Conservation (phyloP, 2,888 invertebrate species). For the Formica aserva region DNA sequence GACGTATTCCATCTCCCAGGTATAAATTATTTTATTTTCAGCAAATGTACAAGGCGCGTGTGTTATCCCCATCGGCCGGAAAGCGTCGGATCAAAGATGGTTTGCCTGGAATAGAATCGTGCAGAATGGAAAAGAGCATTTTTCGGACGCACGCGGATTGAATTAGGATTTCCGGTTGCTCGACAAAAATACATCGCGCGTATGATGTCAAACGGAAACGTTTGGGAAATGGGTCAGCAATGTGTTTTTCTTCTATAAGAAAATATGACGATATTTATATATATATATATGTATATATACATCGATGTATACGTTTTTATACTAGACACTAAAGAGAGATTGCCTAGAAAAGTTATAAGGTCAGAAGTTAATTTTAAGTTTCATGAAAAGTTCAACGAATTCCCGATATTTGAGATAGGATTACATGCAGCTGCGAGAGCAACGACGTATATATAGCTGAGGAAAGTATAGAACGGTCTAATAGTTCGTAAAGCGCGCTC, state of each 20-base stretch:
- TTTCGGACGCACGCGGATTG: conserved; percentile 47
- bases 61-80: conserved; percentile 34
- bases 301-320: not conserved
- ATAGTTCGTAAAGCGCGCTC: conserved; percentile 44
- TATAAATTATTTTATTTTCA: conserved; percentile 59
- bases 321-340: not conserved
- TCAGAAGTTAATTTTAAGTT: conserved; percentile 26
- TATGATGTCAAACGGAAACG: conserved; percentile 15
- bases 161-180: conserved; percentile 23
- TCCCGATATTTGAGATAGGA: not conserved
- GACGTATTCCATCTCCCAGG: conserved; percentile 61
- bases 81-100: conserved; percentile 62
- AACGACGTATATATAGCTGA: not conserved
- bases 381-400: not conserved
- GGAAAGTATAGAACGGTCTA: conserved; percentile 13
- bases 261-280: not conserved
- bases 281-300: not conserved
- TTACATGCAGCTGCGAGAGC: conserved; percentile 12
- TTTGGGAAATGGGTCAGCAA: not conserved
- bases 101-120: conserved; percentile 7
- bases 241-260: not conserved
- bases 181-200: conserved; percentile 25
- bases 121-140: conserved; percentile 42
- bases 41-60: conserved; percentile 54
- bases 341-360: not conserved